Percentiles rank a stretch among this genome's conserved stretches.
phyloP scores from a whole-genome alignment of 2,113 vertebrate genomes.

The Neopipo cinnamomea region DNA sequence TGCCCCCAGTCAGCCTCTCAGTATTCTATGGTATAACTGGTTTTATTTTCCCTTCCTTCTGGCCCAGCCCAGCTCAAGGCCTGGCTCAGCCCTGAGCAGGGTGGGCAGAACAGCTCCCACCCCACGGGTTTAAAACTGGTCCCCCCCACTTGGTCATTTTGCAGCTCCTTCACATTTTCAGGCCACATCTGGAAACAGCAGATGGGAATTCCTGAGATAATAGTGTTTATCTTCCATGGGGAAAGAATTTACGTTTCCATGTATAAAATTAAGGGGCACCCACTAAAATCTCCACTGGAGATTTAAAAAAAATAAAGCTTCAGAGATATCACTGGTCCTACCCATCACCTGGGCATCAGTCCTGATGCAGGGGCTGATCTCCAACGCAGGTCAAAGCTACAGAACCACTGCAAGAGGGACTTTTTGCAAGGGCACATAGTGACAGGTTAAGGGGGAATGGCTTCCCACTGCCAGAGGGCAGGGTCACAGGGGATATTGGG shows the following conservation, averaged over 20 bases:
- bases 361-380: neutral
- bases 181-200: neutral
- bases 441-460: neutral
- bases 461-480: neutral
- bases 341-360: neutral
- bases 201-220: slow-evolving; percentile 8
- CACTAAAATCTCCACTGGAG: neutral
- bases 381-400: neutral
- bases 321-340: neutral
- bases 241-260: neutral
- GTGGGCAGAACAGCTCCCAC: neutral
- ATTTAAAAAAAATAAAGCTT: neutral
- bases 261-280: neutral
- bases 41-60: neutral
- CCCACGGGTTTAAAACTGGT: neutral
- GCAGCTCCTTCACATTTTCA: neutral
- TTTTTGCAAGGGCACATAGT: neutral
- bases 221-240: neutral
- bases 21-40: neutral
- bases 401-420: neutral
- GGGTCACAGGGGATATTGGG: neutral
- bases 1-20: neutral
- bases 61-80: neutral
- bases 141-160: neutral
- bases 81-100: neutral